Conservation (phyloP, 1,140 invertebrate species). For the Wiebesia pumilae region DNA sequence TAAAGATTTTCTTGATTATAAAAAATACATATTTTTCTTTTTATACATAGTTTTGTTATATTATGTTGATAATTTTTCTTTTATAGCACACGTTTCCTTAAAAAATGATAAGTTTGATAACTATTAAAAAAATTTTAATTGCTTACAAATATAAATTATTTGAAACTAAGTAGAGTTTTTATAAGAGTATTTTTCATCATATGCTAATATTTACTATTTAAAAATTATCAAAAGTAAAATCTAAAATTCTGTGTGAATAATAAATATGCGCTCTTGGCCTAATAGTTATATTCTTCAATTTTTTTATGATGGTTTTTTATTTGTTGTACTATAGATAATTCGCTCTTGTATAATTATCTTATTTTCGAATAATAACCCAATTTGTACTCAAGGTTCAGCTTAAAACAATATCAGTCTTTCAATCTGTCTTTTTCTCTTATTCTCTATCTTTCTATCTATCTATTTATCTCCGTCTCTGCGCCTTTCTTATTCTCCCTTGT, state of each 20-base stretch:
- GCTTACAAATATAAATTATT: too few relatives aligned
- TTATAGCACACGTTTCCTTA: too few relatives aligned
- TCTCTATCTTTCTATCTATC: constrained; percentile 28
- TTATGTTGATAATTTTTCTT: too few relatives aligned
- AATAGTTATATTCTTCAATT: too few relatives aligned
- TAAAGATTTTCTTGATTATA: too few relatives aligned
- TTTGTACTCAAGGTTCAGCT: constrained; percentile 75
- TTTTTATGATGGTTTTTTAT: not conserved
- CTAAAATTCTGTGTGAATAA: not conserved
- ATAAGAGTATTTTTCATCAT: too few relatives aligned
- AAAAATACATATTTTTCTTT: too few relatives aligned
- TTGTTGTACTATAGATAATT: constrained; percentile 65
- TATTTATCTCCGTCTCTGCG: constrained; percentile 47
- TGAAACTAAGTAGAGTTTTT: too few relatives aligned
- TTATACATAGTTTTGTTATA: too few relatives aligned
- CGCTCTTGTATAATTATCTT: constrained; percentile 76
- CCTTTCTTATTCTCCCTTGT: constrained; percentile 55
- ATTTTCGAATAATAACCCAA: constrained; percentile 76
- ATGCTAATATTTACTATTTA: too few relatives aligned
- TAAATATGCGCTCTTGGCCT: not conserved
- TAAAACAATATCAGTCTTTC: constrained; percentile 73
- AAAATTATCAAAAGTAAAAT: not conserved
- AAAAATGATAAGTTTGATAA: too few relatives aligned
- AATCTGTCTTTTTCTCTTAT: constrained; percentile 53
- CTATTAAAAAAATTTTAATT: too few relatives aligned